Base-by-base conservation (phyloP, 2,113 vertebrate genomes). In the Corydoras maculifer region DNA sequence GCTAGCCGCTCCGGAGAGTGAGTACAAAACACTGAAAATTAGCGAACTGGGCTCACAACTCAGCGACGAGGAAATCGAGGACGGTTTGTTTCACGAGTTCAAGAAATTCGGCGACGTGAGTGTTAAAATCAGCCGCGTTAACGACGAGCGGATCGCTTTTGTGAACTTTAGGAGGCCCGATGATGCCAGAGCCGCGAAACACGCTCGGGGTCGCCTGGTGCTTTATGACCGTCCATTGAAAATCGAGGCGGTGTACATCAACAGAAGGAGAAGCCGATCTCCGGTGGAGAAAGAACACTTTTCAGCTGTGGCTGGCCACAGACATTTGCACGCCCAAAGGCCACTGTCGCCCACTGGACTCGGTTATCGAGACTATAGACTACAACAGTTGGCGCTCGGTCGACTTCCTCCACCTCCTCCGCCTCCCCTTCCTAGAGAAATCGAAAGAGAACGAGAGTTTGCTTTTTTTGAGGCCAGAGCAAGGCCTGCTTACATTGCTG, bases 31-130 rank as follows among this genome's bases (percentile, higher is more conserved):
- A 0, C 88, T 98, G 14, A 96, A 96, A 85, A 97, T 98, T 62
- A 97, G 96, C 84, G 94, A 98, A 81, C 82, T 98, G 71, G 96
- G 96, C 76, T 94, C 93, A 2, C 94, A 92, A 83, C 82, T 98
- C 74, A 97, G 93, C 70, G 96, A 98, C 80, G 96, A 97, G 62
- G 95, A 95, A 58, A 91, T 98, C 49, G 96, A 98, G 82, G 96
- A 98, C 70, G 96, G 96, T n/a, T 90, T 98, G 0, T 98, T 98
- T 75, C 96, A 97, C 25, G 96, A 98, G 80, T 98, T 98, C 72
- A 98, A 98, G 59, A 95, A 96, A 75, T 98, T 98, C 48, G 96
- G 96, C 0, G 96, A 98, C 15, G 96, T 98, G 50, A 98, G 96
- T 62, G 94, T 98, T 2, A 98, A 98, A 79, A 96, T 98, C 72